These are phyloP conservation scores for Sclerodermus sp. DNA, from an alignment of 2,888 invertebrate genomes.

Conservation along the genomic window DNA sequence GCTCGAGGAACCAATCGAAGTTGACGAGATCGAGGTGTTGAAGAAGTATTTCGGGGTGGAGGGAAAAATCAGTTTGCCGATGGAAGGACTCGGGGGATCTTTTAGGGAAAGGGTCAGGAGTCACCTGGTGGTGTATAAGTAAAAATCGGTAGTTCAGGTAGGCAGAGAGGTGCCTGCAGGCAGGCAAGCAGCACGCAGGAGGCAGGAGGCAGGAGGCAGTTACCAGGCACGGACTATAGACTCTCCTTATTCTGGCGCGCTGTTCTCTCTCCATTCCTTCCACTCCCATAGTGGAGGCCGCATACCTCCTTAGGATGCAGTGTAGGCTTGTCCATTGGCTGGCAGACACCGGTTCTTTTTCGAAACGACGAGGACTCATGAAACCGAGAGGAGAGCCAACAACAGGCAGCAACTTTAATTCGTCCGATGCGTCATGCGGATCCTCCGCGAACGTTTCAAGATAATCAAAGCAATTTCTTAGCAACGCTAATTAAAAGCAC, in stretches of 20 bases:
- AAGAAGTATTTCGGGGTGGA: no score
- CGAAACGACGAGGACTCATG: constrained; percentile 20
- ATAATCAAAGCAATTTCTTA: no score
- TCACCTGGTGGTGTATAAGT: no score
- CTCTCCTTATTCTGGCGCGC: constrained; percentile 30
- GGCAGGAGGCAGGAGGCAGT: constrained; percentile 22
- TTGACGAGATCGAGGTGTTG: no score
- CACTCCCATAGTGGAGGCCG: constrained; percentile 48
- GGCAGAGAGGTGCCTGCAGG: no score
- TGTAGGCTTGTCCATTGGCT: constrained; percentile 49
- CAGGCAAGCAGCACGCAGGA: constrained; percentile 10
- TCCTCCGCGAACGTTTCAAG: constrained; percentile 4
- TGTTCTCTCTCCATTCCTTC: constrained; percentile 44
- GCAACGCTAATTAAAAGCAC: no score
- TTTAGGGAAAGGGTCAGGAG: no score
- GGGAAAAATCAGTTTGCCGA: no score
- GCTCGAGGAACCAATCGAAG: no score
- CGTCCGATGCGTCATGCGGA: constrained; percentile 21
- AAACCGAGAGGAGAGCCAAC: constrained; percentile 13
- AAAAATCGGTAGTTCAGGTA: no score
- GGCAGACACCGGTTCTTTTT: constrained; percentile 47
- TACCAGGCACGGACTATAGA: constrained; percentile 30
- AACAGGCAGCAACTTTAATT: no score
- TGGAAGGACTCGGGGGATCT: no score
- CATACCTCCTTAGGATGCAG: constrained; percentile 55